Evolutionary conservation across 2,797 vertebrate species (phyloP), one percentile per base, ranked within the genome.

Genomic region (Tapera naevia): DNA sequence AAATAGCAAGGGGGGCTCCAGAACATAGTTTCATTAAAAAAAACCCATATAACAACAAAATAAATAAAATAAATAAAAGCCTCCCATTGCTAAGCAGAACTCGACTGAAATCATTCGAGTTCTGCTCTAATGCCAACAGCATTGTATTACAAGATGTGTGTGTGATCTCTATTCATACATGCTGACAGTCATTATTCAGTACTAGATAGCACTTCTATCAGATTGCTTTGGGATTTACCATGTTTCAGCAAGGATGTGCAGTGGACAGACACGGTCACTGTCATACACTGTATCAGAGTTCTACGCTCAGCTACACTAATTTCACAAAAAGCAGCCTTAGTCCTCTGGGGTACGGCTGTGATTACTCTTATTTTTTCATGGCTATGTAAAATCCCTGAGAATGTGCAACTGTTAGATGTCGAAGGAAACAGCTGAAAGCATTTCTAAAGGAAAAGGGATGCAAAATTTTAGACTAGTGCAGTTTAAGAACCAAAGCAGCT

Each of bases 321-420:
- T 85, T 91, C 76, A 89, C 82, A 88, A 53, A 96, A 93, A 91
- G 39, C 37, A 91, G 81, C 84, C 88, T 93, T 57, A 57, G 13
- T 93, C 7, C 37, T 74, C 58, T 39, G 23, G 23, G 17, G 51
- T 41, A 92, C 89, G 78, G 88, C 88, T 69, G 54, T 28, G 54
- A 89, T 92, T 85, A 89, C 71, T 76, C 72, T 92, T 80, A 64
- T 82, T 91, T 94, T 86, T 94, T 74, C 92, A 81, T 76, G 90
- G 90, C 61, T 89, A 86, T 90, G 83, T 86, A 96, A 97, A 96
- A 97, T 88, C 96, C 98, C 97, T 97, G 97, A 97, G 97, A 97
- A 97, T 94, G 83, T 86, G 83, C 93, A 94, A 96, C 48, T 95
- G 90, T 61, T 78, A 92, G 88, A 89, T 81, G 65, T 37, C 37